Conservation (phyloP, 2,888 invertebrate species). For the Eupithecia pulchellata region DNA sequence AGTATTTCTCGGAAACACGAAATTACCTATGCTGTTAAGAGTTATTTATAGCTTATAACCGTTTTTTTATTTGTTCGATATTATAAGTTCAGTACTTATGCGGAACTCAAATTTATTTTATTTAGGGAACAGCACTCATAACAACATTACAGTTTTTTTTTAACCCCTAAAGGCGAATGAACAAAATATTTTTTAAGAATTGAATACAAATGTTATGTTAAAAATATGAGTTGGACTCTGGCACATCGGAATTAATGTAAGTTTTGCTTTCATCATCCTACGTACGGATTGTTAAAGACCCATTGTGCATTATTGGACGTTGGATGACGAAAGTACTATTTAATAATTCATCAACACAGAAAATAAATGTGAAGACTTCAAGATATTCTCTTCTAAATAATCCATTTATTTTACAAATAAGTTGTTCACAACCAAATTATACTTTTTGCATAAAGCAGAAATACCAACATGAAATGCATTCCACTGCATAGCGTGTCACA, state of each 20-base stretch:
- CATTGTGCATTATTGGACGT: neutral
- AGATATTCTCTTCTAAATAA: neutral
- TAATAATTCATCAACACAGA: neutral
- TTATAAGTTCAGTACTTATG: slow-evolving; percentile 58
- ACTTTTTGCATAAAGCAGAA: neutral
- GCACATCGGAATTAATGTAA: neutral
- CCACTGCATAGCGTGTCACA: neutral
- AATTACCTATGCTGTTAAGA: slow-evolving; percentile 30
- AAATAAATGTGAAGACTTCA: neutral
- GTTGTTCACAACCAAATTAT: neutral
- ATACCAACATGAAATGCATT: neutral
- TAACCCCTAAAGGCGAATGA: no score
- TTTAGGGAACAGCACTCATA: no score
- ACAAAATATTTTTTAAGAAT: neutral
- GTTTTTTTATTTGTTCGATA: slow-evolving; percentile 74
- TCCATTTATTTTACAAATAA: neutral
- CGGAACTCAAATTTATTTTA: no score
- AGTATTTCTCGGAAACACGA: slow-evolving; percentile 35
- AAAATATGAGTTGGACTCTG: neutral
- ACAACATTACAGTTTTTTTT: no score
- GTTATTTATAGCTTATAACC: slow-evolving; percentile 46
- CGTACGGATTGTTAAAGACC: neutral
- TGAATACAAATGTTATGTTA: neutral
- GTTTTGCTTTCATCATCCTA: slow-evolving; percentile 45
- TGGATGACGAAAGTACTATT: neutral